Evolutionary conservation across 2,113 vertebrate species (phyloP).

Genomic region (Nesogale talazaci): DNA sequence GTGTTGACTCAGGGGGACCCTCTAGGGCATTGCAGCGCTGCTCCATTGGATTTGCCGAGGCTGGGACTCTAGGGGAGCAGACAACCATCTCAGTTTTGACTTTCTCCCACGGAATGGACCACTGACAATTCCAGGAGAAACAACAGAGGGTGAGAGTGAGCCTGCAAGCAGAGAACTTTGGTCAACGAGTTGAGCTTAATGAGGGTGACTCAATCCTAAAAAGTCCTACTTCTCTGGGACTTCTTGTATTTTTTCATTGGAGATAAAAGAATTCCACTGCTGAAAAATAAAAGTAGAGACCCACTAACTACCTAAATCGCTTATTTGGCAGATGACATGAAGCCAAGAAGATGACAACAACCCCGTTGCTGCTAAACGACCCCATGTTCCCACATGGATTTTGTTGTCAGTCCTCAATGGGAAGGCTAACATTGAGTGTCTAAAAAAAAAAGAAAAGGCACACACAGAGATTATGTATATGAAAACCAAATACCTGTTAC

Average conservation of each 20-base stretch:
- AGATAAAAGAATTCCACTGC: not conserved
- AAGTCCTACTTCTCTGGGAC: not conserved
- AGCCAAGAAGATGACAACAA: not conserved
- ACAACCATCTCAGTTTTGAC: too few species aligned
- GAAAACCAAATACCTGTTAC: not conserved
- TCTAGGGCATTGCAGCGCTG: too few species aligned
- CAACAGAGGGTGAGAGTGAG: not conserved
- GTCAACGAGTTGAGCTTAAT: not conserved
- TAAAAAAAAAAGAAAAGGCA: not conserved
- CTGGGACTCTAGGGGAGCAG: too few species aligned
- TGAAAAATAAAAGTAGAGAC: constrained; percentile 40
- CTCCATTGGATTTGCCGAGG: too few species aligned
- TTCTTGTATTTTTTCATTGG: not conserved
- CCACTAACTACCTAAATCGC: not conserved
- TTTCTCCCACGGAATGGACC: too few species aligned
- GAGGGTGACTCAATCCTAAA: not conserved
- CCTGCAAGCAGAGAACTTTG: rapidly evolving
- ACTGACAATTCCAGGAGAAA: not conserved
- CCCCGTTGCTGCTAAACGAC: not conserved
- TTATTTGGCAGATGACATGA: constrained; percentile 15
- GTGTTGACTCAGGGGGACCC: too few species aligned
- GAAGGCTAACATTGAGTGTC: not conserved
- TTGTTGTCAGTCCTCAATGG: constrained; percentile 15
- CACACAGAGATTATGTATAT: not conserved
- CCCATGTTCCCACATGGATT: not conserved